A percentile compares a stretch with the other conserved stretches of the same genome.
Conservation (phyloP, 2,797 vertebrate species). For the Arnoldichthys spilopterus region DNA sequence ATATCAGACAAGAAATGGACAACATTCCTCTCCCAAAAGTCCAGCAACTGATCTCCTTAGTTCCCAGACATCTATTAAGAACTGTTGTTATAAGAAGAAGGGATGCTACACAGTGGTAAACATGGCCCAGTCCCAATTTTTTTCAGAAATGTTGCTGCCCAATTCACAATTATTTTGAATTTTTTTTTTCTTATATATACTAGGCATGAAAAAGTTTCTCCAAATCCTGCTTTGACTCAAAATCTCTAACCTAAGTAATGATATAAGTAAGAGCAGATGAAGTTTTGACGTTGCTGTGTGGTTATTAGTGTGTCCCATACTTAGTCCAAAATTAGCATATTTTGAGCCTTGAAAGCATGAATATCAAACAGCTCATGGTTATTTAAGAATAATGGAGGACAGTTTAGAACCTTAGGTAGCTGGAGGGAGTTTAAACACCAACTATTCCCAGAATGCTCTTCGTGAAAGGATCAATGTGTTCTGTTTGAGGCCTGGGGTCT, state of each 20-base stretch:
- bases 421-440: background rate
- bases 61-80: too few species aligned
- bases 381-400: background rate
- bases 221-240: background rate
- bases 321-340: background rate
- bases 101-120: too few species aligned
- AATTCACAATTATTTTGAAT: too few species aligned
- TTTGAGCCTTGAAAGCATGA: background rate
- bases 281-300: background rate
- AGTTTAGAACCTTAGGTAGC: background rate
- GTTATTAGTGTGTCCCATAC: background rate
- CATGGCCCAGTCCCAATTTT: too few species aligned
- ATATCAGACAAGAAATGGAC: too few species aligned
- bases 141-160: too few species aligned
- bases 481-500: conserved; percentile 34
- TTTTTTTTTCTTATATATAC: too few species aligned
- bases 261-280: background rate
- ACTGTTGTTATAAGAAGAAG: too few species aligned
- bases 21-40: too few species aligned
- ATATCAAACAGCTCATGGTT: background rate
- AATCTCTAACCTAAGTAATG: too few species aligned
- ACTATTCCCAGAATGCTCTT: background rate
- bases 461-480: conserved; percentile 10
- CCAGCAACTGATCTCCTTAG: too few species aligned
- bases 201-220: background rate